Conservation (phyloP, 2,113 vertebrate genomes). For the Chionis minor region DNA sequence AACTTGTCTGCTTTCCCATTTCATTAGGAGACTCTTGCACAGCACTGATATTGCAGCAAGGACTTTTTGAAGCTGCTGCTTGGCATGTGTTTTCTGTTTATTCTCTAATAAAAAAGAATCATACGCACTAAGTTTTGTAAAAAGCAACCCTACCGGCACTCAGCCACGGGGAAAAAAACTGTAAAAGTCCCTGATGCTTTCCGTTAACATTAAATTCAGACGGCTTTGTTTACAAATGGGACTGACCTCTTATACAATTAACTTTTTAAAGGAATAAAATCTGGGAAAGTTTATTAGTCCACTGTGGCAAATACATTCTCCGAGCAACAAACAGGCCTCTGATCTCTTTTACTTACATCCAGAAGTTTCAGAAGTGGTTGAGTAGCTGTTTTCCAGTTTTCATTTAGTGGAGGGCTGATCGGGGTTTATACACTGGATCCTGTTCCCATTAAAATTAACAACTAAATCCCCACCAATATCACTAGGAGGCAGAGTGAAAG, state of each 20-base stretch:
- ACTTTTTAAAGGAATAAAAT: not conserved
- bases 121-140: not conserved
- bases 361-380: not conserved
- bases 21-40: not conserved
- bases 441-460: not conserved
- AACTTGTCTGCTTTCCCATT: not conserved
- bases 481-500: not conserved
- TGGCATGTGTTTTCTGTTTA: slow-evolving; percentile 35
- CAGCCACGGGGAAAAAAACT: not conserved
- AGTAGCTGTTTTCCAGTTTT: not conserved
- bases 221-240: slow-evolving; percentile 41
- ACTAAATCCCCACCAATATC: not conserved
- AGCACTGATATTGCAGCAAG: not conserved
- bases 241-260: not conserved
- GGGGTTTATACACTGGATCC: not conserved
- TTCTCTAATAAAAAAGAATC: slow-evolving; percentile 37
- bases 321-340: not conserved
- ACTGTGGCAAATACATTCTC: not conserved
- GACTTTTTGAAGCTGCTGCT: not conserved
- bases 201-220: not conserved
- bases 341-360: not conserved
- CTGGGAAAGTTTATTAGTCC: slow-evolving; percentile 19
- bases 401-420: not conserved
- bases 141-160: not conserved
- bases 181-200: slow-evolving; percentile 7